A percentile compares a stretch with the other conserved stretches of the same genome.
phyloP scores from a whole-genome alignment of 23 tunicate genomes.

The Trididemnum miniatum region DNA sequence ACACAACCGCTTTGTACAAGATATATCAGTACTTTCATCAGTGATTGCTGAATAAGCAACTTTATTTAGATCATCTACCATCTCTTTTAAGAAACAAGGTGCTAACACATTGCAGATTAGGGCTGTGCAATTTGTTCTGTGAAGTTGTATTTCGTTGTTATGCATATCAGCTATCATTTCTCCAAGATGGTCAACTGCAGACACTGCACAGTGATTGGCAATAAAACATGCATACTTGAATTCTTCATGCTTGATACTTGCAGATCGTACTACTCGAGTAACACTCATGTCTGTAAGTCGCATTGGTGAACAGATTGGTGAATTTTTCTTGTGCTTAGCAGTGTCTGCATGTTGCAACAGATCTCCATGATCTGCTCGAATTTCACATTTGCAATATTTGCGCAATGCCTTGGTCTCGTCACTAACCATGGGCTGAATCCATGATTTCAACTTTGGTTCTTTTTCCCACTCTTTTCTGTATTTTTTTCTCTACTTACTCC shows the following conservation, averaged over 20 bases:
- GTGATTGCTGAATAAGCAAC: neutral
- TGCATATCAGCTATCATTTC: neutral
- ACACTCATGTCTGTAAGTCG: no score
- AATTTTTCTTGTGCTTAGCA: neutral
- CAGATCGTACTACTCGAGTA: neutral
- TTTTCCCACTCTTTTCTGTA: no score
- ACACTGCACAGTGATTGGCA: neutral
- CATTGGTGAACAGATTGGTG: neutral
- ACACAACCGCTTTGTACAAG: neutral
- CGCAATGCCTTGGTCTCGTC: neutral
- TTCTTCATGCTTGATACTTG: neutral
- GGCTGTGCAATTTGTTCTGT: neutral
- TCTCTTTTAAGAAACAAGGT: neutral
- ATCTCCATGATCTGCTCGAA: neutral
- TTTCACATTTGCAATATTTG: neutral
- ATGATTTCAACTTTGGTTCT: no score
- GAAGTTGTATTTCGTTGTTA: neutral
- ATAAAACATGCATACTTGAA: neutral
- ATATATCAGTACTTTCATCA: neutral
- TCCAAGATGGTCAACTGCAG: neutral
- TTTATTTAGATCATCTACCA: neutral
- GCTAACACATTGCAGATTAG: neutral
- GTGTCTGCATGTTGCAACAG: neutral
- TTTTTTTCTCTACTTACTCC: no score
- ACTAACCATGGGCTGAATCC: no score